These are phyloP conservation scores for Rallus limicola DNA, from an alignment of 2,113 vertebrate genomes.

Conservation along the genomic window DNA sequence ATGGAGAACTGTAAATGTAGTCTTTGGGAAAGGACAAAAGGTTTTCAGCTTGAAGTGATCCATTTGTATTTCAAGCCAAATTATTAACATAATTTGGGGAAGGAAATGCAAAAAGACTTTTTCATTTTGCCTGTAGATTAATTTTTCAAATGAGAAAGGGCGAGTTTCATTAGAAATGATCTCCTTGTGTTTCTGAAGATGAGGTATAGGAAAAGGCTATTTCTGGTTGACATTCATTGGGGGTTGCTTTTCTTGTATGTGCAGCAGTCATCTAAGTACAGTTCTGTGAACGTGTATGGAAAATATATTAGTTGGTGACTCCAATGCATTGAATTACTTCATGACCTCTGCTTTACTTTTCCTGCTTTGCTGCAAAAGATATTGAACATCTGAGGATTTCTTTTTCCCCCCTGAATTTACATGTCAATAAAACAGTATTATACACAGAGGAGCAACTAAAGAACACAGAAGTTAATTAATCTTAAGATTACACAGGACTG, in stretches of 20 bases:
- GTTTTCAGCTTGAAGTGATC: not conserved
- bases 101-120: not conserved
- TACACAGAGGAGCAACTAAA: conserved; percentile 12
- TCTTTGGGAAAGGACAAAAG: not conserved
- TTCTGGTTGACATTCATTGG: conserved; percentile 9
- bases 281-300: not conserved
- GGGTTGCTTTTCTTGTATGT: not conserved
- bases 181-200: not conserved
- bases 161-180: not conserved
- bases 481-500: conserved; percentile 1
- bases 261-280: not conserved
- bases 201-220: not conserved
- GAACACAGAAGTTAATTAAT: conserved; percentile 50
- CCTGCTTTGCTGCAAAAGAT: conserved; percentile 3
- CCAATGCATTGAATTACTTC: not conserved
- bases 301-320: conserved; percentile 14
- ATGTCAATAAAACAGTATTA: conserved; percentile 32
- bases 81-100: not conserved
- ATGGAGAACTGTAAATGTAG: not conserved
- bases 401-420: not conserved
- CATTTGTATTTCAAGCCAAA: not conserved
- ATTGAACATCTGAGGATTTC: conserved; percentile 23
- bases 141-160: not conserved
- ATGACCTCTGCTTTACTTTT: conserved; percentile 8
- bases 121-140: not conserved